These are phyloP conservation scores for Hydrophis major DNA, from an alignment of 2,797 vertebrate species.

Conservation along the genomic window DNA sequence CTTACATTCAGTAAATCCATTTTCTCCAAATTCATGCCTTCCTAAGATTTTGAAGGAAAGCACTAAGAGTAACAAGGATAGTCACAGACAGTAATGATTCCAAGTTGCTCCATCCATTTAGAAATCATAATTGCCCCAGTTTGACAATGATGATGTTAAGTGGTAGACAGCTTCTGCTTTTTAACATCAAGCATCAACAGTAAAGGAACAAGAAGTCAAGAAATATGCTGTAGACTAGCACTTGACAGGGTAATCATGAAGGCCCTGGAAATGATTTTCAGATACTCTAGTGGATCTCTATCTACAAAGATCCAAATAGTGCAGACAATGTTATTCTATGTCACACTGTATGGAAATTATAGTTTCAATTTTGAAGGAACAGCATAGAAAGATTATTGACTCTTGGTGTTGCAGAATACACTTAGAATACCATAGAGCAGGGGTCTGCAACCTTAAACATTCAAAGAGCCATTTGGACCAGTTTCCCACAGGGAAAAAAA, in stretches of 20 bases:
- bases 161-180: background rate
- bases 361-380: background rate
- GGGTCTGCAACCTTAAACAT: too few relatives aligned
- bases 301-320: background rate
- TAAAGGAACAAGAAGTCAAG: background rate
- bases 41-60: background rate
- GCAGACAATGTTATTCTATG: background rate
- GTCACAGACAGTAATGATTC: background rate
- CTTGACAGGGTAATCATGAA: background rate
- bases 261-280: background rate
- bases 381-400: background rate
- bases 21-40: background rate
- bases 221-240: background rate
- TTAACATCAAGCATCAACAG: background rate
- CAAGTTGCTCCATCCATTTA: background rate
- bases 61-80: background rate
- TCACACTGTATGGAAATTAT: background rate
- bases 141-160: background rate
- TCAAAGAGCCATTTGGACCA: too few relatives aligned
- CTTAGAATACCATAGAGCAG: background rate
- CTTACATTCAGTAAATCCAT: background rate
- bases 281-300: background rate
- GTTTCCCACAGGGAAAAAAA: too few relatives aligned
- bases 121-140: background rate
- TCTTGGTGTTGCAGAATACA: background rate